These are phyloP conservation scores for Baronia brevicornis DNA, from an alignment of 2,888 invertebrate species.

Conservation along the genomic window DNA sequence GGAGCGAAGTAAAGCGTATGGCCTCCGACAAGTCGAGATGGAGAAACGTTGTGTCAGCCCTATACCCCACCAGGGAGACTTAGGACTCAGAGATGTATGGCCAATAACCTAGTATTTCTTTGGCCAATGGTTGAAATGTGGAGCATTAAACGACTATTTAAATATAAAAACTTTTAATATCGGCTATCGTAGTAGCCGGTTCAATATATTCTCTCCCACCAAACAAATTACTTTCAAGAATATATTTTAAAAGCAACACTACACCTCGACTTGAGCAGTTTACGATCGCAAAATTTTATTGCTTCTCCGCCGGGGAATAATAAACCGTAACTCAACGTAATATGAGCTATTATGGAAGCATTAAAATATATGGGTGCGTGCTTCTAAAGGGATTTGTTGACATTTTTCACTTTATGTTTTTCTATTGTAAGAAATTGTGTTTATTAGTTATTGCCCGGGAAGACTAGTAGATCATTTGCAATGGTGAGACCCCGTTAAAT, in stretches of 20 bases:
- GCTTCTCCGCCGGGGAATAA: not conserved
- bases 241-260: slow-evolving; percentile 40
- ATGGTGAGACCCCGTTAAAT: too few species aligned
- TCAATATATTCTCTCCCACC: slow-evolving; percentile 22
- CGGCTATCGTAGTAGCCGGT: slow-evolving; percentile 5
- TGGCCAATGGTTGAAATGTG: slow-evolving; percentile 3
- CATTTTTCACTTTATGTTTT: slow-evolving; percentile 49
- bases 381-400: slow-evolving; percentile 37
- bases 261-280: slow-evolving; percentile 25
- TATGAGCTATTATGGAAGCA: slow-evolving; percentile 7
- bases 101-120: slow-evolving; percentile 2
- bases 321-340: slow-evolving; percentile 1
- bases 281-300: slow-evolving; percentile 11
- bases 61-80: too few species aligned
- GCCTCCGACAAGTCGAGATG: too few species aligned
- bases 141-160: too few species aligned
- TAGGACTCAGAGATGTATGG: too few species aligned
- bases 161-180: slow-evolving; percentile 12
- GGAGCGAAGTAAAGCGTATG: too few species aligned
- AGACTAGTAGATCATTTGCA: too few species aligned
- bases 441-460: too few species aligned
- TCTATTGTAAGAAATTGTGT: slow-evolving; percentile 44
- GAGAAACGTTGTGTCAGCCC: too few species aligned
- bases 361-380: slow-evolving; percentile 16
- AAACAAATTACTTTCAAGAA: slow-evolving; percentile 45